Evolutionary conservation across 2,113 vertebrate species (phyloP).

Genomic region (Puntigrus tetrazona): DNA sequence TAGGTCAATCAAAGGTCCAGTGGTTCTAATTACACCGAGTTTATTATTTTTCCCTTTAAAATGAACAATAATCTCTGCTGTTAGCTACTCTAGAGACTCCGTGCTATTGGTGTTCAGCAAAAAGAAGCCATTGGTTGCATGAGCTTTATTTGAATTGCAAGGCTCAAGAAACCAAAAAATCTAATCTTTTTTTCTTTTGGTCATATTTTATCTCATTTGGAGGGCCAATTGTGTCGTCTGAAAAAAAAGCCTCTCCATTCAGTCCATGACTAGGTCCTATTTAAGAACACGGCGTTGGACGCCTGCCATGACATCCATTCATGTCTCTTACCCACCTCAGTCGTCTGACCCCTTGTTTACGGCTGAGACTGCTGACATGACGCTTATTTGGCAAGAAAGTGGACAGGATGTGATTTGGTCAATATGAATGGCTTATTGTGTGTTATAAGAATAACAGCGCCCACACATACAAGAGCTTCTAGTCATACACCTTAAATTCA

Average conservation of each 20-base stretch:
- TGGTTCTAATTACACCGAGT: background rate
- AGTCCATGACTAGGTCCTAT: background rate
- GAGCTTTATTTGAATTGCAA: background rate
- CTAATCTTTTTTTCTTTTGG: background rate
- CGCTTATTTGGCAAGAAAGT: conserved; percentile 36
- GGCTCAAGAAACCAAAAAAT: background rate
- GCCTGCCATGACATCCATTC: conserved; percentile 27
- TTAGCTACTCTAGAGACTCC: background rate
- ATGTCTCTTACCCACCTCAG: conserved; percentile 41
- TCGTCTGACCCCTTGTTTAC: conserved; percentile 47
- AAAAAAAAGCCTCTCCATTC: background rate
- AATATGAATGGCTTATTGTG: conserved; percentile 56
- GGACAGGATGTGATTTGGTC: conserved; percentile 51
- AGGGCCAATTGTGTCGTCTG: background rate
- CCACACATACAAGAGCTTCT: conserved; percentile 33
- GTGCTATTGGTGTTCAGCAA: background rate
- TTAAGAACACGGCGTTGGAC: conserved; percentile 31
- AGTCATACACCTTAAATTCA: background rate
- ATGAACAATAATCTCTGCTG: background rate
- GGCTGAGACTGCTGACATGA: background rate
- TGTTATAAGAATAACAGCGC: conserved; percentile 42
- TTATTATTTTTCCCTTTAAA: background rate
- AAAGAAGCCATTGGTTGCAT: background rate
- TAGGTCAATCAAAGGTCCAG: conserved; percentile 29
- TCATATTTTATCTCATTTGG: background rate